phyloP scores from a whole-genome alignment of 1,140 invertebrate genomes.

The Trachymyrmex septentrionalis region DNA sequence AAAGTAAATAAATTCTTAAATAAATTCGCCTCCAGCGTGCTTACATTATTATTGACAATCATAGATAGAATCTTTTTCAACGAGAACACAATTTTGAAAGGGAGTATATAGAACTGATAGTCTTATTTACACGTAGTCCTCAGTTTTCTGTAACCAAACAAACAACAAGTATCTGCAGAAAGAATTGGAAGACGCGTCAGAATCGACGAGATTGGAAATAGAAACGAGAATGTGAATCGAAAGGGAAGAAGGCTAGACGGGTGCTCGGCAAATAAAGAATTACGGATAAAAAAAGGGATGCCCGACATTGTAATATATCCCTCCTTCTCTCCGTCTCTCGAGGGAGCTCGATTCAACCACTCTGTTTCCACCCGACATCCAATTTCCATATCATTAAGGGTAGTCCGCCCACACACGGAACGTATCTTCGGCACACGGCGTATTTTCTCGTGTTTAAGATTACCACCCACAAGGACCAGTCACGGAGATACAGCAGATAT shows the following conservation, averaged over 20 bases:
- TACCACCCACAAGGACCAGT: conserved; percentile 62
- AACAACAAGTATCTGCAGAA: not conserved
- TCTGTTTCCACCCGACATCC: conserved; percentile 83
- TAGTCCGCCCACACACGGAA: conserved; percentile 74
- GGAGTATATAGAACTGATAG: not conserved
- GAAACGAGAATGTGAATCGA: conserved; percentile 18
- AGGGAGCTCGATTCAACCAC: conserved; percentile 58
- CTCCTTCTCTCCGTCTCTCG: conserved; percentile 55
- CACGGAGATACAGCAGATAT: conserved; percentile 6
- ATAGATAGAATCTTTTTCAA: conserved; percentile 20
- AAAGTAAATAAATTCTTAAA: conserved; percentile 20
- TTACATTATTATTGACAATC: not conserved
- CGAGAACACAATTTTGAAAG: conserved; percentile 5
- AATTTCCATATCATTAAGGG: conserved; percentile 85
- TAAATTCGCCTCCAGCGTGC: not conserved
- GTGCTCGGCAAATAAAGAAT: conserved; percentile 42
- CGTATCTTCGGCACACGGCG: conserved; percentile 61
- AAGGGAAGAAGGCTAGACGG: not conserved
- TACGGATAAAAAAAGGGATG: conserved; percentile 33
- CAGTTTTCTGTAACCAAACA: not conserved
- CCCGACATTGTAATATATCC: conserved; percentile 39
- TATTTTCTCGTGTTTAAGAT: conserved; percentile 49
- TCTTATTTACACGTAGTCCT: conserved; percentile 1
- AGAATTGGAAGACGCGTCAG: not conserved
- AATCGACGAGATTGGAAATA: not conserved